Evolutionary conservation across 2,113 vertebrate genomes (phyloP), one percentile per base, ranked within the genome.

Genomic region (Aptenodytes patagonicus): DNA sequence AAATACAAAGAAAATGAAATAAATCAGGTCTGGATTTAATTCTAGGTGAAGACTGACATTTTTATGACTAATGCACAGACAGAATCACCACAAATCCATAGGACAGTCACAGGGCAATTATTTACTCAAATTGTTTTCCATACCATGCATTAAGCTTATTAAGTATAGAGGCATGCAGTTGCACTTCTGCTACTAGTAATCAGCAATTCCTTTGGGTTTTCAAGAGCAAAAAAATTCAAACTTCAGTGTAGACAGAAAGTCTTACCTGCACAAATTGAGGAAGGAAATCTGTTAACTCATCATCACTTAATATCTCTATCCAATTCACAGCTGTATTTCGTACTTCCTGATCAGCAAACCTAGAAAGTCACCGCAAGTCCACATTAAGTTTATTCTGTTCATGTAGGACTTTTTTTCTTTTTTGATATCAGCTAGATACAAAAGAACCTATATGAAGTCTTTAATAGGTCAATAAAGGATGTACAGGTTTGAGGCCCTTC

Each of bases 211-310:
- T 84, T 64, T 31, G 4, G 2, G 16, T 62, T 94, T 81, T 87
- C 28, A 49, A 79, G 17, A 72, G 2, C 2, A 75, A 77, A 49
- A 64, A 51, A 58, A 44, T 4, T 49, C 24, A 47, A 72, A 38
- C 17, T 36, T 61, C 34, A 40, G 14, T 11, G 15, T 20, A 70
- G 29, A 44, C 40, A 88, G 66, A 54, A 95, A 78, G 61, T 73
- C 89, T 96, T 92, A 99, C 99, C 98, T 99, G 99, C 18, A 99
- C 99, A 90, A 99, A 99, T 40, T 99, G 99, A 68, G 99, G 99
- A 57, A 99, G 98, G 93, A 99, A 99, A 95, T 99, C 99, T 46
- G 98, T 98, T 89, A 99, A 97, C 83, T 99, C 99, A 94, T 99
- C 99, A 75, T 99, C 99, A 71, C 98, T 99, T 97, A 99, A 98